These are phyloP conservation scores for Leptinotarsa undecemlineata DNA, from an alignment of 1,140 invertebrate species.

Conservation along the genomic window DNA sequence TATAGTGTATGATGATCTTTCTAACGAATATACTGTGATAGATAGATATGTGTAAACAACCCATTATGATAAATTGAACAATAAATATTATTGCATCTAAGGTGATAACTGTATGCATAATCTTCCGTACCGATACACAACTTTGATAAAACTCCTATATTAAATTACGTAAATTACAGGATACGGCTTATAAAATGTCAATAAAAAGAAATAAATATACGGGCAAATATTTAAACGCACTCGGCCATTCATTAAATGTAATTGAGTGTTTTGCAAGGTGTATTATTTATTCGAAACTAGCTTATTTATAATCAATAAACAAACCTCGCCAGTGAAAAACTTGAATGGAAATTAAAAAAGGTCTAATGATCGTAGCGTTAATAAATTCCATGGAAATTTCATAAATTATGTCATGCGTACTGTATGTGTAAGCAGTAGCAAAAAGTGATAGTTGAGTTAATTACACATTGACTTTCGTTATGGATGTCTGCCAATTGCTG, in stretches of 20 bases:
- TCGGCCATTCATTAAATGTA: constrained; percentile 22
- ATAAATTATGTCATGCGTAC: not conserved
- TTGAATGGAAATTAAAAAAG: constrained; percentile 8
- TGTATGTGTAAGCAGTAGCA: no score
- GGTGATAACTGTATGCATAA: no score
- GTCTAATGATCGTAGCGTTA: constrained; percentile 5
- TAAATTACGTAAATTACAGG: constrained; percentile 16
- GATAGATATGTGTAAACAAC: no score
- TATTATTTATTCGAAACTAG: constrained; percentile 19
- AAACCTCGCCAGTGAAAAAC: constrained; percentile 9
- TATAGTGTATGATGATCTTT: no score
- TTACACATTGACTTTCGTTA: no score
- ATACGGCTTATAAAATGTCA: constrained; percentile 9
- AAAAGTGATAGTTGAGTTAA: no score
- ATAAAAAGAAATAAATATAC: constrained; percentile 17
- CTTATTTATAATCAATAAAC: constrained; percentile 17
- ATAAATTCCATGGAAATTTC: constrained; percentile 8
- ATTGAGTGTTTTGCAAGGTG: constrained; percentile 22
- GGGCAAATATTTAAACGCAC: constrained; percentile 23
- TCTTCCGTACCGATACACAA: no score
- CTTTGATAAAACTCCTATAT: not conserved
- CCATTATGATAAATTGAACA: no score
- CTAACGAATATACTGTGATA: no score
- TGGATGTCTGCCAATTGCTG: no score
- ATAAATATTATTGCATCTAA: no score